phyloP scores from a whole-genome alignment of 2,797 vertebrate genomes.

The Sebastiscus tertius region DNA sequence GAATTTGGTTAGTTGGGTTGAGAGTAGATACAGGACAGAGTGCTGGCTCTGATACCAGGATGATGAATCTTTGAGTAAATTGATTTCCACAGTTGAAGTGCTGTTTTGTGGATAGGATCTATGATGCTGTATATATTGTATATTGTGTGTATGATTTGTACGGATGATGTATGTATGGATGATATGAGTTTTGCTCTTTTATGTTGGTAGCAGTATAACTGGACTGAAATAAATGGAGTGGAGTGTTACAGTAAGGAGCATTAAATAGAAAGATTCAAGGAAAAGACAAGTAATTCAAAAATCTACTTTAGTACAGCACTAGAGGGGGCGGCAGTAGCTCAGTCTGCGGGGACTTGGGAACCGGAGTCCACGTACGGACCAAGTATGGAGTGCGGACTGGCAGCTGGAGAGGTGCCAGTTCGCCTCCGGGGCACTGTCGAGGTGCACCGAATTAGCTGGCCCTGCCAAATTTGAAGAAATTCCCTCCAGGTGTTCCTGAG shows the following conservation, averaged over 20 bases:
- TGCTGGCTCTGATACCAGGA: not conserved
- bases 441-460: too few relatives aligned
- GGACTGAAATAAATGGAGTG: not conserved
- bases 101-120: not conserved
- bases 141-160: not conserved
- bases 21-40: not conserved
- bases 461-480: too few relatives aligned
- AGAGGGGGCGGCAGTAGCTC: not conserved
- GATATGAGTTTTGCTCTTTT: not conserved
- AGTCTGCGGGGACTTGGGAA: not conserved
- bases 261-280: too few relatives aligned
- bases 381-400: too few relatives aligned
- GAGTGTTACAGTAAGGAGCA: too few relatives aligned
- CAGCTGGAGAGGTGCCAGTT: too few relatives aligned
- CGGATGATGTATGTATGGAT: too few relatives aligned
- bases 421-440: too few relatives aligned
- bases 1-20: constrained; percentile 3
- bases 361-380: too few relatives aligned
- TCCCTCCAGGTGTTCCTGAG: too few relatives aligned
- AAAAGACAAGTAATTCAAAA: too few relatives aligned
- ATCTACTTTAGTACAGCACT: too few relatives aligned
- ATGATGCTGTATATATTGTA: not conserved
- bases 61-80: not conserved
- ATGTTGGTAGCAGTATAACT: not conserved
- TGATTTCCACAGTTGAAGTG: not conserved